A percentile compares a stretch with the other conserved stretches of the same genome.
These are phyloP conservation scores for Cydia splendana DNA, from an alignment of 1,140 invertebrate genomes.

Conservation along the genomic window DNA sequence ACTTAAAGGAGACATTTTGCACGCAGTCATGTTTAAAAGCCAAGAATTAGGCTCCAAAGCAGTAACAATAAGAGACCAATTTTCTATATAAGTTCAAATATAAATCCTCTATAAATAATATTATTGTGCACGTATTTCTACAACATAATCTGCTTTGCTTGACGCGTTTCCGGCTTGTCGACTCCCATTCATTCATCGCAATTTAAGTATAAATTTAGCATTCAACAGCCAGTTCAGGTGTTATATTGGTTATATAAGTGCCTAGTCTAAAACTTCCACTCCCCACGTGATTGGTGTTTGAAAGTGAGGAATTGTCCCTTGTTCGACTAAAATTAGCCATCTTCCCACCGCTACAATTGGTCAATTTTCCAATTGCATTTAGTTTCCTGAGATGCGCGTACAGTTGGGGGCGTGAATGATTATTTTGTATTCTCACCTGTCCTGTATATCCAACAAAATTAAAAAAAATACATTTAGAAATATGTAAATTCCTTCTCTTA, in stretches of 20 bases:
- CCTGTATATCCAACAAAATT: background rate
- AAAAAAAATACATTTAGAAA: no score
- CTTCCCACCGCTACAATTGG: slow-evolving; percentile 65
- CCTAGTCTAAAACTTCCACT: background rate
- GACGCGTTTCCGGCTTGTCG: background rate
- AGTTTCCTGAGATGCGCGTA: slow-evolving; percentile 64
- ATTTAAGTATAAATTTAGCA: background rate
- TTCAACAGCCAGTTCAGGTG: slow-evolving; percentile 14
- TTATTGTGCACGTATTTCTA: background rate
- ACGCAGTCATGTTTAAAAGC: no score
- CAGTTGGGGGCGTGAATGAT: slow-evolving; percentile 42
- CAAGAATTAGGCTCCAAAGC: no score
- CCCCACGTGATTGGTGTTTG: slow-evolving; percentile 35
- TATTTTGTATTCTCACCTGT: slow-evolving; percentile 32
- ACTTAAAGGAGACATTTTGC: no score
- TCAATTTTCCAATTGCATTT: slow-evolving; percentile 77
- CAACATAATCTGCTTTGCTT: background rate
- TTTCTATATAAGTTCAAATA: no score
- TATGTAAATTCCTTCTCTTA: no score
- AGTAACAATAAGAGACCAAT: no score
- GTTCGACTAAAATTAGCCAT: slow-evolving; percentile 64
- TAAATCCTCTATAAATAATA: no score
- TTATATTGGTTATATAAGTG: slow-evolving; percentile 1
- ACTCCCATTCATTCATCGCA: background rate
- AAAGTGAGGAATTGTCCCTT: slow-evolving; percentile 58